Conservation (phyloP, 2,797 vertebrate species). For the Ptychadena robeensis region DNA sequence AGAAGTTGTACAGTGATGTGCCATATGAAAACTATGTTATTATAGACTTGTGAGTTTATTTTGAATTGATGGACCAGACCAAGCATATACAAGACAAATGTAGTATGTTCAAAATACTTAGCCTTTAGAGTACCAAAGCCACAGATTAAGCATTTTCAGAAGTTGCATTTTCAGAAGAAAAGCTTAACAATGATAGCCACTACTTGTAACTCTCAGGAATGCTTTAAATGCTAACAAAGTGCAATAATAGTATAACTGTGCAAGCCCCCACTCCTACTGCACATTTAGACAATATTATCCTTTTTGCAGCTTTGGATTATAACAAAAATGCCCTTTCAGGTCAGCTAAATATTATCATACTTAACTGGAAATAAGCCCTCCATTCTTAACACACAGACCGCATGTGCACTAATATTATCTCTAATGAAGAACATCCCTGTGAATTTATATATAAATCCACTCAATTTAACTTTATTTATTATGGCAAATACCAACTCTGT, state of each 20-base stretch:
- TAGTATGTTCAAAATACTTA: no score
- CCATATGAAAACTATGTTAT: no score
- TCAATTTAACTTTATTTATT: slow-evolving; percentile 2
- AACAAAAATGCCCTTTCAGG: slow-evolving; percentile 35
- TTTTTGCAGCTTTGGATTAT: slow-evolving; percentile 19
- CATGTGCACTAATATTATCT: slow-evolving; percentile 23
- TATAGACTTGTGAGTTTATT: no score
- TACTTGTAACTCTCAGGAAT: background rate
- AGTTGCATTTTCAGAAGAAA: no score
- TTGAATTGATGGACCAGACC: no score
- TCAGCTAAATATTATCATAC: slow-evolving; percentile 48
- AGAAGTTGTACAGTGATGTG: no score
- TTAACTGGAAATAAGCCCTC: slow-evolving; percentile 33
- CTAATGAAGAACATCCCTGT: slow-evolving; percentile 24
- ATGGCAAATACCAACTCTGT: background rate
- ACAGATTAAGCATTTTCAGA: no score
- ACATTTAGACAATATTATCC: slow-evolving; percentile 34
- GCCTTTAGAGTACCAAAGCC: no score
- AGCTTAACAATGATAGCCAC: background rate
- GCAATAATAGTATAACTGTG: slow-evolving; percentile 16
- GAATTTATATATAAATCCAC: slow-evolving; percentile 21
- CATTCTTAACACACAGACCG: slow-evolving; percentile 6
- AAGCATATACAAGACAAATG: no score
- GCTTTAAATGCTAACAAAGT: slow-evolving; percentile 22
- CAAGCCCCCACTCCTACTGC: slow-evolving; percentile 22